These are phyloP conservation scores for Valencia hispanica DNA, from an alignment of 2,797 vertebrate species.

Conservation along the genomic window DNA sequence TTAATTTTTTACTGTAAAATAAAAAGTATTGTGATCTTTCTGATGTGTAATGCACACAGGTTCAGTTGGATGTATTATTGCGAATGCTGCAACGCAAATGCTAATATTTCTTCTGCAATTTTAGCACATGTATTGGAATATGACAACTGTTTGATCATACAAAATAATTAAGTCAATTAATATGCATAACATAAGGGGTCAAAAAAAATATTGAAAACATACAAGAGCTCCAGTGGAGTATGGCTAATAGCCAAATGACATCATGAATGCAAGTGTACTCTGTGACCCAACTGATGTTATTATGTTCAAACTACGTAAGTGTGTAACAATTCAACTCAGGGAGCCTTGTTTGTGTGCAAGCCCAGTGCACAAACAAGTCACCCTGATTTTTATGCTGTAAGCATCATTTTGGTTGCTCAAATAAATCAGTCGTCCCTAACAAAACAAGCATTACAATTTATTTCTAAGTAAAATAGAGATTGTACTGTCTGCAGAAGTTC, in stretches of 20 bases:
- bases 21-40: not conserved
- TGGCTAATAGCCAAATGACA: constrained; percentile 41
- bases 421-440: not conserved
- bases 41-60: not conserved
- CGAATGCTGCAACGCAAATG: not conserved
- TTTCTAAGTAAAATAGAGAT: not conserved
- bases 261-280: constrained; percentile 26
- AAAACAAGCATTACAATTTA: not conserved
- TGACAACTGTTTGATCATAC: constrained; percentile 5
- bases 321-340: too few species aligned
- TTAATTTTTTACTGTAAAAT: not conserved
- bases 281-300: constrained; percentile 10
- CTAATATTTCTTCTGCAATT: not conserved
- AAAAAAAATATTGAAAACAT: constrained; percentile 32
- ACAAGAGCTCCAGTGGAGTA: constrained; percentile 27
- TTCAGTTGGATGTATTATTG: not conserved
- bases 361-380: too few species aligned
- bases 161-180: too few species aligned
- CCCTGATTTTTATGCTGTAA: not conserved
- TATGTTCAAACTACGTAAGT: not conserved
- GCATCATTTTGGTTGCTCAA: not conserved
- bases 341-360: too few species aligned
- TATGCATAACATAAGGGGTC: constrained; percentile 18
- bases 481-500: not conserved
- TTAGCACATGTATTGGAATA: not conserved